Percentiles rank a stretch among this genome's conserved stretches.
These are phyloP conservation scores for Romanogobio albipinnatus DNA, from an alignment of 2,113 vertebrate genomes.

Conservation along the genomic window DNA sequence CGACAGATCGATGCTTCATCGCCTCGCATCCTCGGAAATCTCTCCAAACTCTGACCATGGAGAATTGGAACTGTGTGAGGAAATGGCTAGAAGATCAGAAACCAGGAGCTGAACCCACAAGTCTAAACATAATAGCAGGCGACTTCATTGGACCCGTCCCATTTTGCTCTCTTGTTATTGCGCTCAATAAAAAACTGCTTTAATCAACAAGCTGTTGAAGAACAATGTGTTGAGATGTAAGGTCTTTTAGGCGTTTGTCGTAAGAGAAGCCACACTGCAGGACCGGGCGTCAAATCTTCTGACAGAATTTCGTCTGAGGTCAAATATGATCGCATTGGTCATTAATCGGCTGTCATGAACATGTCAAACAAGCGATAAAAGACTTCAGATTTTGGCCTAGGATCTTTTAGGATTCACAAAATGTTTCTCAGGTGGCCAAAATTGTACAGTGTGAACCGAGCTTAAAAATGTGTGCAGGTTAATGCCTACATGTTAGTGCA, in stretches of 20 bases:
- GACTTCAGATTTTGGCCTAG: too few relatives aligned
- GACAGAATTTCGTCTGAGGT: too few relatives aligned
- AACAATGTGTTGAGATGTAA: neutral
- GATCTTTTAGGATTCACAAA: too few relatives aligned
- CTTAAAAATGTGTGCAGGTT: neutral
- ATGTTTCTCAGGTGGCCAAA: too few relatives aligned
- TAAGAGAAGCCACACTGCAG: too few relatives aligned
- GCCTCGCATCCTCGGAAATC: slow-evolving; percentile 73
- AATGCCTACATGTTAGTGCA: neutral
- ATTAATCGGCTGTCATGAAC: too few relatives aligned
- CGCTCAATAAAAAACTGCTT: slow-evolving; percentile 81
- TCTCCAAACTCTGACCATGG: slow-evolving; percentile 76
- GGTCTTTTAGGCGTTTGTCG: neutral
- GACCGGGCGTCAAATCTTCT: too few relatives aligned
- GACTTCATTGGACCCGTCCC: slow-evolving; percentile 82
- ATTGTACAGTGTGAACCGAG: too few relatives aligned
- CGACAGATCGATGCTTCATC: slow-evolving; percentile 79
- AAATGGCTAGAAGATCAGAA: slow-evolving; percentile 82
- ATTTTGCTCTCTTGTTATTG: slow-evolving; percentile 81
- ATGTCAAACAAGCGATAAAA: too few relatives aligned
- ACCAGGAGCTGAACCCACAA: slow-evolving; percentile 73
- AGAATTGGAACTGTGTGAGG: slow-evolving; percentile 73
- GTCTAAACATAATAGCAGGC: slow-evolving; percentile 88
- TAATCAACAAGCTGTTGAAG: neutral
- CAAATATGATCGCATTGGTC: too few relatives aligned